Evolutionary conservation across 2,113 vertebrate genomes (phyloP).

Genomic region (Gila orcuttii): DNA sequence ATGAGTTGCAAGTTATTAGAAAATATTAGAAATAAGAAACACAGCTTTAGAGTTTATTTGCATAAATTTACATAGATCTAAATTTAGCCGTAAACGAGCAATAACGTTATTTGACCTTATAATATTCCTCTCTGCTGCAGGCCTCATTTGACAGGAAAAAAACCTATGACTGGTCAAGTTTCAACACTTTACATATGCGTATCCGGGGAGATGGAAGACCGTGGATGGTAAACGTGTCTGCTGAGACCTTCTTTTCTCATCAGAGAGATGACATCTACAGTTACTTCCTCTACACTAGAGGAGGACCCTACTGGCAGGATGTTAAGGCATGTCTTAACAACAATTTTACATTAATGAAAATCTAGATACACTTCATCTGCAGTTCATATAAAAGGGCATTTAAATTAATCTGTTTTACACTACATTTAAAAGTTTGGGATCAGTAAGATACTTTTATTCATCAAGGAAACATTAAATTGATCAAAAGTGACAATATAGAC

Average conservation of each 20-base stretch:
- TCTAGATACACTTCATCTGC: not conserved
- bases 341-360: not conserved
- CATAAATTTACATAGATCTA: not conserved
- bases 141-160: slow-evolving; percentile 82
- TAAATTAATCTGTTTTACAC: not conserved
- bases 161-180: slow-evolving; percentile 84
- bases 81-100: not conserved
- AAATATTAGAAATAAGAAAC: not conserved
- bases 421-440: not conserved
- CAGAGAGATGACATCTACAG: slow-evolving; percentile 86
- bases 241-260: slow-evolving; percentile 82
- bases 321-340: slow-evolving; percentile 79
- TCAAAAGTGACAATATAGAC: too few relatives aligned
- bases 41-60: not conserved
- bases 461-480: not conserved
- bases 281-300: slow-evolving; percentile 93
- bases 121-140: slow-evolving; percentile 65
- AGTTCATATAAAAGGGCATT: not conserved
- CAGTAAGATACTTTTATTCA: not conserved
- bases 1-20: not conserved
- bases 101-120: not conserved
- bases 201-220: slow-evolving; percentile 93
- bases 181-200: slow-evolving; percentile 88
- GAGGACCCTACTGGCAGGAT: slow-evolving; percentile 98
- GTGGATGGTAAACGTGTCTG: slow-evolving; percentile 91